Evolutionary conservation across 2,797 vertebrate species (phyloP), one percentile per base, ranked within the genome.

Genomic region (Chaetodon trifasciatus): DNA sequence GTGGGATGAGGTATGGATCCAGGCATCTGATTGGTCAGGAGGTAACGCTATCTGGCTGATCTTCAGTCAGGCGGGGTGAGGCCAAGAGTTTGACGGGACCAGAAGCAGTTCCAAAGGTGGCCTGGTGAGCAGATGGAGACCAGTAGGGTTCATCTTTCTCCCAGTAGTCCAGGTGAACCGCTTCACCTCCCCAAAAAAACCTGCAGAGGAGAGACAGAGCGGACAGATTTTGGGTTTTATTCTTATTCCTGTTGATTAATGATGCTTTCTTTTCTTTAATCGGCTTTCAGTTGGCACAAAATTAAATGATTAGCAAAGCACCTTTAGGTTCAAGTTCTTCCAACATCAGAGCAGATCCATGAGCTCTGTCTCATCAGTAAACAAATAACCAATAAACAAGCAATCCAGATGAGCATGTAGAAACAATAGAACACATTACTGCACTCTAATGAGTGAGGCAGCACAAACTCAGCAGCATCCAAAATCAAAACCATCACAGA

Each of bases 41-140:
- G 93, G 93, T 93, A 92, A 94, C 84, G 92, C 87, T 91, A 92
- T 94, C 95, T 96, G 96, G 96, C 94, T 81, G 86, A 89, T 96
- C 95, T 95, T 97, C 96, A 96, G 92, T 96, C 94, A 70, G 73
- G 86, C 56, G 80, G 9, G 73, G 84, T 16, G 82, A 61, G 88
- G 92, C 90, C 93, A 94, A 87, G 86, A 70, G 57, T 52, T 68
- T 40, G 21, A 77, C 23, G 8, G 81, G 74, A 88, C 78, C 84
- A 83, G 53, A 60, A 39, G 86, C 88, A 85, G 86, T 94, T 95
- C 92, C 94, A 93, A 40, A 90, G 80, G 86, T 91, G 86, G 90
- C 88, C 90, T 95, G 95, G 85, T 91, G 88, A 90, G 87, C 96
- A 97, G 95, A 96, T 97, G 96, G 93, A 91, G 78, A 74, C 24